These are phyloP conservation scores for Chrysodeixis includens DNA, from an alignment of 2,888 invertebrate genomes.

Conservation along the genomic window DNA sequence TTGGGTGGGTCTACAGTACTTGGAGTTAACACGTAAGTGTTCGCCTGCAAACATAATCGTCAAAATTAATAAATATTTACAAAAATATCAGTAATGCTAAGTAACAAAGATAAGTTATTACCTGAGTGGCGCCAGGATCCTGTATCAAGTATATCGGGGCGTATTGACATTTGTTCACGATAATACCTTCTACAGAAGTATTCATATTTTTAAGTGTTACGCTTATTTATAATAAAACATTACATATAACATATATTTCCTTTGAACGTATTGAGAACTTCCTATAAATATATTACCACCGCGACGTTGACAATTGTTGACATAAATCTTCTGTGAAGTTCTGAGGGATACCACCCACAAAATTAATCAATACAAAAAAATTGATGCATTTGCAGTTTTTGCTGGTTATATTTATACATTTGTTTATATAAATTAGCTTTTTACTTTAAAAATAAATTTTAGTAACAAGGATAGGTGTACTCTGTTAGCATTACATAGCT, in stretches of 20 bases:
- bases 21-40: slow-evolving; percentile 76
- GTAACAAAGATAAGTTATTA: slow-evolving; percentile 63
- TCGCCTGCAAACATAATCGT: slow-evolving; percentile 72
- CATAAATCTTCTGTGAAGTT: slow-evolving; percentile 43
- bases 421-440: no score
- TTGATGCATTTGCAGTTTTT: no score
- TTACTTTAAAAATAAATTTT: no score
- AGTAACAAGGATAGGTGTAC: no score
- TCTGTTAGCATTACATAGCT: no score
- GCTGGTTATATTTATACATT: no score
- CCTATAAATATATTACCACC: slow-evolving; percentile 51
- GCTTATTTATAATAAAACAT: slow-evolving; percentile 62
- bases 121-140: slow-evolving; percentile 82
- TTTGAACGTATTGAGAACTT: slow-evolving; percentile 20
- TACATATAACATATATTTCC: slow-evolving; percentile 54
- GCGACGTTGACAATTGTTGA: slow-evolving; percentile 58
- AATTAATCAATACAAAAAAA: background rate
- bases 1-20: slow-evolving; percentile 69
- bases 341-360: slow-evolving; percentile 30
- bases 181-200: slow-evolving; percentile 76
- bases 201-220: slow-evolving; percentile 72
- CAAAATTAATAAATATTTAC: slow-evolving; percentile 28
- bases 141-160: slow-evolving; percentile 84
- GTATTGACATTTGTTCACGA: slow-evolving; percentile 83
- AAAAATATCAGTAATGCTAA: slow-evolving; percentile 39